phyloP scores from a whole-genome alignment of 2,113 vertebrate genomes.

The Caranx melampygus region DNA sequence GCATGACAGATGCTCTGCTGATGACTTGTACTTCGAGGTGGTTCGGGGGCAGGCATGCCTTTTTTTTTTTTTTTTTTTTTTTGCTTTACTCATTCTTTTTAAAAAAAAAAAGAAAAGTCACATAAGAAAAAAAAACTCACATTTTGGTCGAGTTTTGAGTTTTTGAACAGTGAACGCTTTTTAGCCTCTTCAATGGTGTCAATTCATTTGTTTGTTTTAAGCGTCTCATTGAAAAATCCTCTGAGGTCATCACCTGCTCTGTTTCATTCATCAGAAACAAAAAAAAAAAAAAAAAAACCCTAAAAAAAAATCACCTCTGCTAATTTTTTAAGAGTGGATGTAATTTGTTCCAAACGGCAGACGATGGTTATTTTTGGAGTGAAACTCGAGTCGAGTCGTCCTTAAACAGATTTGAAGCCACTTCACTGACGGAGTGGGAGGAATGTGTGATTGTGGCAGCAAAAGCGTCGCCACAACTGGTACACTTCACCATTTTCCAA shows the following conservation, averaged over 20 bases:
- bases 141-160: slow-evolving; percentile 28
- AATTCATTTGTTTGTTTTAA: slow-evolving; percentile 21
- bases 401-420: slow-evolving; percentile 60
- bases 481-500: slow-evolving; percentile 57
- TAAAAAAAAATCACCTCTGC: background rate
- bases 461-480: slow-evolving; percentile 59
- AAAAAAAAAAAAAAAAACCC: no score
- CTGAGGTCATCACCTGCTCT: slow-evolving; percentile 5
- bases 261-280: background rate
- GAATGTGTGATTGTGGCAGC: slow-evolving; percentile 69
- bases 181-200: slow-evolving; percentile 25
- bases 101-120: no score
- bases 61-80: background rate
- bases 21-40: slow-evolving; percentile 61
- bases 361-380: slow-evolving; percentile 50
- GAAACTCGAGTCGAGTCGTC: slow-evolving; percentile 36
- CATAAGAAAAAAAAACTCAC: slow-evolving; percentile 4
- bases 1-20: slow-evolving; percentile 69
- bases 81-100: slow-evolving; percentile 47
- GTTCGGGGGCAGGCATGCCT: slow-evolving; percentile 50
- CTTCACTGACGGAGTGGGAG: slow-evolving; percentile 61
- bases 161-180: slow-evolving; percentile 5
- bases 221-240: background rate
- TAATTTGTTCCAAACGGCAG: slow-evolving; percentile 44
- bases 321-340: slow-evolving; percentile 34